Evolutionary conservation across 2,113 vertebrate genomes (phyloP).

Genomic region (Gallinago media): DNA sequence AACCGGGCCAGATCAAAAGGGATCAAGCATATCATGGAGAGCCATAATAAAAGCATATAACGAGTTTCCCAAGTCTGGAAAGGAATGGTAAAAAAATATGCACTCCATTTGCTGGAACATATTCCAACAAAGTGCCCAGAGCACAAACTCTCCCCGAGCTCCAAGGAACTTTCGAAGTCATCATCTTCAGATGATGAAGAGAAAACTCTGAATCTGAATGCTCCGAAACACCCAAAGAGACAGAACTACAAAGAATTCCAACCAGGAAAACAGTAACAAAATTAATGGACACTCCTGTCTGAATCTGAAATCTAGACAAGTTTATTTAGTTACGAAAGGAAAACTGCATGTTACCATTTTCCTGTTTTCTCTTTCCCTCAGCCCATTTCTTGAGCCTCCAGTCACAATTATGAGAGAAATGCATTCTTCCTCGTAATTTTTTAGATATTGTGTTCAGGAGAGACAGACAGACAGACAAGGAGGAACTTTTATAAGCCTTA

Average conservation of each 20-base stretch:
- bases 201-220: rapidly evolving
- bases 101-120: not conserved
- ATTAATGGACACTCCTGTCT: not conserved
- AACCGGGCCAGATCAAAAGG: constrained; percentile 94
- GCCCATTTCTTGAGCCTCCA: not conserved
- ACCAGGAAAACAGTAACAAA: not conserved
- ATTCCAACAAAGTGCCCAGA: not conserved
- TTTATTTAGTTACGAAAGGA: not conserved
- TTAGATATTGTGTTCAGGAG: not conserved
- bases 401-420: not conserved
- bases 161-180: not conserved
- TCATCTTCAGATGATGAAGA: not conserved
- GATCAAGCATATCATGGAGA: constrained; percentile 94
- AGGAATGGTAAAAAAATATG: not conserved
- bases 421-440: not conserved
- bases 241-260: not conserved
- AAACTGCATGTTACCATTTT: not conserved
- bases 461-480: not conserved
- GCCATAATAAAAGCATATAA: constrained; percentile 83
- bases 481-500: not conserved
- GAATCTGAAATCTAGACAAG: not conserved
- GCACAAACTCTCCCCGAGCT: not conserved
- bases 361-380: not conserved
- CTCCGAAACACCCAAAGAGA: not conserved
- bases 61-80: constrained; percentile 94